Conservation (phyloP, 2,888 invertebrate genomes). For the Parnassius orleans region DNA sequence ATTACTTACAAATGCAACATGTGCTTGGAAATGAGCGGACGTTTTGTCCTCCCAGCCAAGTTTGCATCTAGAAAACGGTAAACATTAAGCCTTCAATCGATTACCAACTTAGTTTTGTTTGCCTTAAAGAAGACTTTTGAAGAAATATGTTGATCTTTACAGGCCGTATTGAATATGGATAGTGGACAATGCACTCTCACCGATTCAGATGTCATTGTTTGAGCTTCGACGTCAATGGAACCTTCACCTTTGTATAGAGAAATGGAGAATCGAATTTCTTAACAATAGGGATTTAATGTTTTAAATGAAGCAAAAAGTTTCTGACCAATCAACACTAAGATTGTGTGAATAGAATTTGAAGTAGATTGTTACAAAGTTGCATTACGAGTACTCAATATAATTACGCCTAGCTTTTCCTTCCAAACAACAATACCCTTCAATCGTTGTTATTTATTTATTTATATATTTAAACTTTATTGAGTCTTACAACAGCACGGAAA, state of each 20-base stretch:
- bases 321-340: too few species aligned
- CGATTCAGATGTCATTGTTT: conserved; percentile 53
- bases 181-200: conserved; percentile 61
- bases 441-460: too few species aligned
- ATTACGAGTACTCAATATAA: too few species aligned
- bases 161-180: conserved; percentile 44
- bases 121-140: conserved; percentile 32
- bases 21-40: conserved; percentile 43
- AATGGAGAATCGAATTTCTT: too few species aligned
- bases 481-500: too few species aligned
- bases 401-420: too few species aligned
- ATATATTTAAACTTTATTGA: too few species aligned
- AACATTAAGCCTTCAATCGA: conserved; percentile 16
- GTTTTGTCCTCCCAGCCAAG: conserved; percentile 42
- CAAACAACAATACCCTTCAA: too few species aligned
- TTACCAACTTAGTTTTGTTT: conserved; percentile 33
- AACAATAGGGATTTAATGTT: not conserved
- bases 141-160: conserved; percentile 14
- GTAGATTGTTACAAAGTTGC: too few species aligned
- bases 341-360: too few species aligned
- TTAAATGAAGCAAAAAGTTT: not conserved
- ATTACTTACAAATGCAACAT: conserved; percentile 49
- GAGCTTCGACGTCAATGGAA: conserved; percentile 42
- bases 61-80: conserved; percentile 44
- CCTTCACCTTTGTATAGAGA: conserved; percentile 27